Evolutionary conservation across 2,797 vertebrate genomes (phyloP).

Genomic region (Diplodus puntazzo): DNA sequence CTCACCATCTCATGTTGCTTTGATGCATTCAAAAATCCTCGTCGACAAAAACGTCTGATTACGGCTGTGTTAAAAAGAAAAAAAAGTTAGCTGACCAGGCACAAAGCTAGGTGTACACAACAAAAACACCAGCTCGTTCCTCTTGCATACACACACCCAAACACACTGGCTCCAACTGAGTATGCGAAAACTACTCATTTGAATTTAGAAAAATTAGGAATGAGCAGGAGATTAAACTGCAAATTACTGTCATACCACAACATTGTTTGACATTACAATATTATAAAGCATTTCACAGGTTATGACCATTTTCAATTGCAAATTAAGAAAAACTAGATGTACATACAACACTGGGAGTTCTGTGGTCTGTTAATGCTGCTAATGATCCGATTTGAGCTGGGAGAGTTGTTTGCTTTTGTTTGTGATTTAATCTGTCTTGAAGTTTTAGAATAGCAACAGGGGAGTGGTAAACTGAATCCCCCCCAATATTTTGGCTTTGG

Average conservation of each 20-base stretch:
- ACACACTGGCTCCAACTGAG: background rate
- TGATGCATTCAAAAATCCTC: background rate
- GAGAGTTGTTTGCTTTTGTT: background rate
- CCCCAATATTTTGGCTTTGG: background rate
- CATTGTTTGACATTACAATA: no score
- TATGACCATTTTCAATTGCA: background rate
- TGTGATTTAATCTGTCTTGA: background rate
- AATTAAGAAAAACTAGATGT: background rate
- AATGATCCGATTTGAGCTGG: background rate
- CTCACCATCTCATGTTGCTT: constrained; percentile 17
- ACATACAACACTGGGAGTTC: background rate
- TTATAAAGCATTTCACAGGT: background rate
- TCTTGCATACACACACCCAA: background rate
- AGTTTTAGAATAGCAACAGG: background rate
- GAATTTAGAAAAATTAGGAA: background rate
- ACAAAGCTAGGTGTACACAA: constrained; percentile 3
- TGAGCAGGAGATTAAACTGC: background rate
- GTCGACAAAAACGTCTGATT: constrained; percentile 28
- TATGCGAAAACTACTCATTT: background rate
- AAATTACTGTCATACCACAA: background rate
- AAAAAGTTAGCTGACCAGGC: constrained; percentile 16
- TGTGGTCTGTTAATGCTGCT: no score
- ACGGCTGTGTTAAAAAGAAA: background rate
- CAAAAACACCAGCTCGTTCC: constrained; percentile 10
- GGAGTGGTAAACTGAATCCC: background rate